Conservation (phyloP, 2,797 vertebrate genomes). For the Clarias fuscus region DNA sequence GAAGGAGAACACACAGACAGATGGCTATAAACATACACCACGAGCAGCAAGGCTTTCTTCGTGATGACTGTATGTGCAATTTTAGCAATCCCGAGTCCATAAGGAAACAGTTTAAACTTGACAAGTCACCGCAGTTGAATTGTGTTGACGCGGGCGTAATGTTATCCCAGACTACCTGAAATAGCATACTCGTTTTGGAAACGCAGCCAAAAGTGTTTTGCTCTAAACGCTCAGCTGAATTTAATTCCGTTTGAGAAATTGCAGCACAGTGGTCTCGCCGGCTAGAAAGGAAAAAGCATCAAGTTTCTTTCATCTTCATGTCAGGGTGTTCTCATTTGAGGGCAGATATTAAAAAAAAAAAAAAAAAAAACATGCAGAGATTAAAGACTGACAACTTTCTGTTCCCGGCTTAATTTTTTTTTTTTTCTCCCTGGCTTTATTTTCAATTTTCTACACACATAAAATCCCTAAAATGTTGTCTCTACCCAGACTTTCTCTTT, state of each 20-base stretch:
- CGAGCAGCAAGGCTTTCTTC: background rate
- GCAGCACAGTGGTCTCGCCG: constrained; percentile 19
- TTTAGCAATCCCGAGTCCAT: background rate
- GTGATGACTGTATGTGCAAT: background rate
- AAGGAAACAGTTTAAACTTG: background rate
- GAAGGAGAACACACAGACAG: background rate
- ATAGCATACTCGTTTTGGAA: constrained; percentile 10
- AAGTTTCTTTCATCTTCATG: constrained; percentile 33
- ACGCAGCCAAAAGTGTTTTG: background rate
- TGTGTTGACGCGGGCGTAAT: background rate
- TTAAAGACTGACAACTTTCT: constrained; percentile 28
- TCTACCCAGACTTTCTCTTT: background rate
- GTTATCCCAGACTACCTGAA: background rate
- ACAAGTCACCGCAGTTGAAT: background rate
- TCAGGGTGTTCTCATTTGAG: constrained; percentile 19
- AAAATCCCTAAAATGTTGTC: background rate
- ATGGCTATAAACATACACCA: background rate
- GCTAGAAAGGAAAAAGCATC: constrained; percentile 9
- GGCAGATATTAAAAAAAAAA: background rate
- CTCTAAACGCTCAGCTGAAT: constrained; percentile 28
- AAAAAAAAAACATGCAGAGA: constrained; percentile 6
- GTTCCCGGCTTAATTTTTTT: background rate
- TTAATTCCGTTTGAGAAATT: constrained; percentile 36
- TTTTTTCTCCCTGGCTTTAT: background rate
- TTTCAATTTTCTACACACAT: constrained; percentile 12